These are phyloP conservation scores for Tenthredo scrophulariae DNA, from an alignment of 2,888 invertebrate species.

Conservation along the genomic window DNA sequence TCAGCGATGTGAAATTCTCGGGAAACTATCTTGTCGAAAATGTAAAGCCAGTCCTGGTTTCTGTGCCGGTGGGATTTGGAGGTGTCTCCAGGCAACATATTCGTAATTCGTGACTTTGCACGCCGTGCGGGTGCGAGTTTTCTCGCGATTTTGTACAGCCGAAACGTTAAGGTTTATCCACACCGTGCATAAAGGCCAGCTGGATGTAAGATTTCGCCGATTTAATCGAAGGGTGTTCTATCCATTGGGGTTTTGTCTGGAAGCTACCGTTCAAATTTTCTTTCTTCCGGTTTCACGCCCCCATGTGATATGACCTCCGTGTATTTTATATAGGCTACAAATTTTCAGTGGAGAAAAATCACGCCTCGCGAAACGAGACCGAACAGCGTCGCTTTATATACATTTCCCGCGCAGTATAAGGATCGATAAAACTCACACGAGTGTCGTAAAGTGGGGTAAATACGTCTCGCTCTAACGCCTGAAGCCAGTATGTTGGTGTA, in stretches of 20 bases:
- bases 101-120: slow-evolving; percentile 15
- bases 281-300: not conserved
- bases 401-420: not conserved
- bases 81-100: not conserved
- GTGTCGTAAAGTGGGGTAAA: slow-evolving; percentile 31
- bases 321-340: not conserved
- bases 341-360: slow-evolving; percentile 16
- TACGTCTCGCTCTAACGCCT: slow-evolving; percentile 20
- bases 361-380: not conserved
- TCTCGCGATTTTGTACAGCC: not conserved
- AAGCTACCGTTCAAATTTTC: not conserved
- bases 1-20: not conserved
- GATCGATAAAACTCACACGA: slow-evolving; percentile 40
- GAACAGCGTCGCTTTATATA: not conserved
- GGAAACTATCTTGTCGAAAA: slow-evolving; percentile 12
- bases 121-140: not conserved
- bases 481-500: not conserved
- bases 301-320: not conserved
- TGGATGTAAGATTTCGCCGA: not conserved
- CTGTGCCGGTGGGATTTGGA: not conserved
- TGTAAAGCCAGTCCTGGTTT: not conserved
- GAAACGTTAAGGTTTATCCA: not conserved
- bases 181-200: not conserved
- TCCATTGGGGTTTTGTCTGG: not conserved
- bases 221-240: not conserved